Evolutionary conservation across 2,797 vertebrate species (phyloP), one percentile per base, ranked within the genome.

Genomic region (Tenualosa thibaudeaui): DNA sequence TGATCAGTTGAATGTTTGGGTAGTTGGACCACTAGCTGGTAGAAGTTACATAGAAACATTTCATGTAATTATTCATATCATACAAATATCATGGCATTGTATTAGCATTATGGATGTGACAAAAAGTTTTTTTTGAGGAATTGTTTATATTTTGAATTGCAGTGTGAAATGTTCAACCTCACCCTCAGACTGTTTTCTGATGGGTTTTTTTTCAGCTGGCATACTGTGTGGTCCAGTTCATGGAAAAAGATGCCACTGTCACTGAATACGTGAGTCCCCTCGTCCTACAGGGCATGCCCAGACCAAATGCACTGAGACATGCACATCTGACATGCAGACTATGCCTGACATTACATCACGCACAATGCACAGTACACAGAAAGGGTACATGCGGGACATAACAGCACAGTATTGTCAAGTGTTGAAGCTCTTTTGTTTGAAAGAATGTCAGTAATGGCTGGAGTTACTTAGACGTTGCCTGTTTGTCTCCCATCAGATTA

Each of bases 191-290:
- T 81, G 50, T 43, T 65, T 81, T 71, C 40, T 43, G 71, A 78
- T 43, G 71, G 8, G 91, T 54, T 88, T 19, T 91, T 24, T 87
- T 88, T 0, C 92, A 98, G 97, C 95, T 98, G 93, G 97, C 97
- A 26, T 98, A 98, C 93, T 98, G 97, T 92, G 97, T 97, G 91
- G 97, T 98, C 88, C 97, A 98, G 92, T 98, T 98, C 87, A 95
- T 98, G 95, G 97, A 98, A 93, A 98, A 98, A 93, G 97, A 98
- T 8, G 96, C 97, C 65, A 97, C 97, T 7, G 95, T 98, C 91
- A 98, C 97, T 81, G 97, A 98, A 94, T 97, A 97, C 5, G 97
- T 98, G 94, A 96, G 97, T 92, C 17, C 8, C 7, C 56, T 75
- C 13, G 13, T 17, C 31, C 5, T 12, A 19, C 68, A 75, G 31